Conservation (phyloP, 2,888 invertebrate genomes). For the Hirtodrosophila alboralis region DNA sequence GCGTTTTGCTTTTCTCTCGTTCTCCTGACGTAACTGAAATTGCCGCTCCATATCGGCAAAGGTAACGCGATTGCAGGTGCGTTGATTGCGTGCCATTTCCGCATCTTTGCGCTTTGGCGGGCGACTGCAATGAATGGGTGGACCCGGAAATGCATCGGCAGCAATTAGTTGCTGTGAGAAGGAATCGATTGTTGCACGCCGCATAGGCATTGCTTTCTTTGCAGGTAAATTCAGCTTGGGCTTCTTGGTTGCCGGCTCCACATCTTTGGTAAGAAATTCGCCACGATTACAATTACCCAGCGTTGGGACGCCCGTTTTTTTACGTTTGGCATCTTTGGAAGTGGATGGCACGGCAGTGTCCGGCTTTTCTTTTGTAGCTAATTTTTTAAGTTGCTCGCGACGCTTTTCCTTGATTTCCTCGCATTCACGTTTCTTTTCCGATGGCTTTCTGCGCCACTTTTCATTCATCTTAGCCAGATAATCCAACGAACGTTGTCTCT, state of each 20-base stretch:
- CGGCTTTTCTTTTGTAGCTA: slow-evolving; percentile 59
- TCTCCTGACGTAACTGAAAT: slow-evolving; percentile 41
- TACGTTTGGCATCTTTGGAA: slow-evolving; percentile 20
- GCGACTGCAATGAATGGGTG: slow-evolving; percentile 17
- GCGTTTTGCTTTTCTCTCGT: slow-evolving; percentile 44
- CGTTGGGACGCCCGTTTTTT: slow-evolving; percentile 57
- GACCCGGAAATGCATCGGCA: slow-evolving; percentile 22
- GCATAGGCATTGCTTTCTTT: slow-evolving; percentile 4
- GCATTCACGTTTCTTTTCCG: slow-evolving; percentile 47
- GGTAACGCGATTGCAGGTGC: slow-evolving; percentile 56
- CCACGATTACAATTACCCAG: slow-evolving; percentile 86
- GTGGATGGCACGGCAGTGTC: background rate
- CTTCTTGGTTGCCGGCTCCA: slow-evolving; percentile 33
- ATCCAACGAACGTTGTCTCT: slow-evolving; percentile 31
- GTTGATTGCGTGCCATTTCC: slow-evolving; percentile 37
- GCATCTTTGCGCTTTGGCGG: slow-evolving; percentile 49
- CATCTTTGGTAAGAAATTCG: slow-evolving; percentile 85
- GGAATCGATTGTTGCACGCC: slow-evolving; percentile 41
- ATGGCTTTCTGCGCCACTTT: slow-evolving; percentile 80
- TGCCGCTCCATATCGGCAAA: slow-evolving; percentile 77
- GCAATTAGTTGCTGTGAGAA: slow-evolving; percentile 51
- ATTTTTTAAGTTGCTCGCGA: slow-evolving; percentile 74
- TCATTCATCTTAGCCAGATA: slow-evolving; percentile 53
- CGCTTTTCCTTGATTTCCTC: slow-evolving; percentile 66
- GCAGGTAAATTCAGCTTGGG: slow-evolving; percentile 28